Conservation (phyloP, 1,140 invertebrate species). For the Zaprionus inermis region DNA sequence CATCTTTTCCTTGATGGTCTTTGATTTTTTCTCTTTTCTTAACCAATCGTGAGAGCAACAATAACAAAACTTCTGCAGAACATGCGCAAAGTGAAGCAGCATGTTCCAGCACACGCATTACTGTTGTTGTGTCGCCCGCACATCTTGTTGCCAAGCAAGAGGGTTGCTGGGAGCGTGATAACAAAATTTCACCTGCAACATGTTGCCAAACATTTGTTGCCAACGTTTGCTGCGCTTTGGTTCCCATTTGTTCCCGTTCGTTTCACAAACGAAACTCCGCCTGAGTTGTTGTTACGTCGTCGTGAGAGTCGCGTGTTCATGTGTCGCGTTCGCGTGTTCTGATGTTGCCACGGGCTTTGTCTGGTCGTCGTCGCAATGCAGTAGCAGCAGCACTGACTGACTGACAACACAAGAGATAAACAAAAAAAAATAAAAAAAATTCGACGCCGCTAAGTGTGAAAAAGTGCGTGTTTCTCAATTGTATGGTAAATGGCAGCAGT, state of each 20-base stretch:
- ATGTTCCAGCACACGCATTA: not conserved
- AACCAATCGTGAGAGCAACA: slow-evolving; percentile 25
- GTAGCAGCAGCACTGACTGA: slow-evolving; percentile 26
- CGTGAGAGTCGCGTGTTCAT: slow-evolving; percentile 49
- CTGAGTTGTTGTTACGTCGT: slow-evolving; percentile 51
- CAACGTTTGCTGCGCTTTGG: slow-evolving; percentile 8
- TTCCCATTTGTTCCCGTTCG: slow-evolving; percentile 15
- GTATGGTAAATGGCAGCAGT: slow-evolving; percentile 18
- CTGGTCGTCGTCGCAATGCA: slow-evolving; percentile 40
- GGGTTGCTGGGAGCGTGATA: not conserved
- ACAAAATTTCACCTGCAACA: slow-evolving; percentile 5
- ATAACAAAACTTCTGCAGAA: slow-evolving; percentile 21
- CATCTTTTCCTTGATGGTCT: no score
- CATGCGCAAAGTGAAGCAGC: slow-evolving; percentile 25
- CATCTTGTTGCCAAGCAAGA: slow-evolving; percentile 11
- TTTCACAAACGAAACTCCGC: slow-evolving; percentile 33
- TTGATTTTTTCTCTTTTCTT: no score
- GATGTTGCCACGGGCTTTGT: slow-evolving; percentile 48
- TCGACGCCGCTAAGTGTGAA: slow-evolving; percentile 21
- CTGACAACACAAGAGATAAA: slow-evolving; percentile 47
- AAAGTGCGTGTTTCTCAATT: slow-evolving; percentile 40
- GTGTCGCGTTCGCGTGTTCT: slow-evolving; percentile 45
- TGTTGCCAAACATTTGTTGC: slow-evolving; percentile 33
- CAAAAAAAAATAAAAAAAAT: slow-evolving; percentile 12
- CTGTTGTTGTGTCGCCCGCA: not conserved